A percentile compares a stretch with the other conserved stretches of the same genome.
These are phyloP conservation scores for Mimas tiliae DNA, from an alignment of 2,888 invertebrate genomes.

Conservation along the genomic window DNA sequence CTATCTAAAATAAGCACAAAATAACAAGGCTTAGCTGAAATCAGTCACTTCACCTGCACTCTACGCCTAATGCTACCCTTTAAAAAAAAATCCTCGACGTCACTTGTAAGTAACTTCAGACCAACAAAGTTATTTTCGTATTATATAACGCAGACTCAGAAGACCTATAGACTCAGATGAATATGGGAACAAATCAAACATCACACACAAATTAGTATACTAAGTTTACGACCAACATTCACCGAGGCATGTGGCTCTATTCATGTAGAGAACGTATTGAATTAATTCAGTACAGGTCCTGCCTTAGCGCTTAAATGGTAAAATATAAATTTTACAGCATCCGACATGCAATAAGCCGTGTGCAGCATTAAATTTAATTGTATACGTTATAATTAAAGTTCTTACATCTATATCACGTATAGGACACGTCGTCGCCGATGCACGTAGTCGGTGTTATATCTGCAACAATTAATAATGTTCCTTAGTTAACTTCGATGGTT, in stretches of 20 bases:
- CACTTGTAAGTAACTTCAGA: too few relatives aligned
- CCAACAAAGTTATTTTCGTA: too few relatives aligned
- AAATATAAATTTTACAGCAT: constrained; percentile 33
- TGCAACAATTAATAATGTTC: constrained; percentile 55
- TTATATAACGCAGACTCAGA: neutral
- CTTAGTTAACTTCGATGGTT: neutral
- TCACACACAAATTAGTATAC: neutral
- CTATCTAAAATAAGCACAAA: too few relatives aligned
- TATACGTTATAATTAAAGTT: constrained; percentile 39
- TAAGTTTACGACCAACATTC: constrained; percentile 7
- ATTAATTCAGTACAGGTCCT: constrained; percentile 4
- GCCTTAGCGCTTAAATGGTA: neutral
- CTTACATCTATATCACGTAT: constrained; percentile 74
- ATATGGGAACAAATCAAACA: constrained; percentile 4
- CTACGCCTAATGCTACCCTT: too few relatives aligned
- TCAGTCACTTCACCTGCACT: too few relatives aligned
- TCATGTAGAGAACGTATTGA: neutral
- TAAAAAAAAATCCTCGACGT: too few relatives aligned
- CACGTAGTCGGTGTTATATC: constrained; percentile 47
- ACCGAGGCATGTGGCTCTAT: constrained; percentile 2
- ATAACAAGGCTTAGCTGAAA: too few relatives aligned
- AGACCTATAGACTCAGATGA: neutral
- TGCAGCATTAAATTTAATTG: constrained; percentile 39
- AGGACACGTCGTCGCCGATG: constrained; percentile 50
- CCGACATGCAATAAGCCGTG: constrained; percentile 32